Conservation (phyloP, 2,888 invertebrate genomes). For the Drosophila prostipennis region DNA sequence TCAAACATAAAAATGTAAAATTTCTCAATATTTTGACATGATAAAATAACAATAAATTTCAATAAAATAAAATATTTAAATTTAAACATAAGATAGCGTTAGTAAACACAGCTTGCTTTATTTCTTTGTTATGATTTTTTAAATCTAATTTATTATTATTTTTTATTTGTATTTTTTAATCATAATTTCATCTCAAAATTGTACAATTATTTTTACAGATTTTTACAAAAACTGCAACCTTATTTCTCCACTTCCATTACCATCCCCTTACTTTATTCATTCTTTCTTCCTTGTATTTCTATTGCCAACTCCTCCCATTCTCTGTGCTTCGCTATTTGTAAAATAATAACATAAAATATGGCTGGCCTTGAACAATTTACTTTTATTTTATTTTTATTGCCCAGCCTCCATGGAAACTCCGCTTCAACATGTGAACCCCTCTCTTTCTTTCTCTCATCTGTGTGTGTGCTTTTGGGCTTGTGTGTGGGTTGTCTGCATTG, state of each 20-base stretch:
- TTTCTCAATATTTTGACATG: too few species aligned
- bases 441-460: constrained; percentile 15
- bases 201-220: too few species aligned
- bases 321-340: constrained; percentile 48
- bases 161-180: too few species aligned
- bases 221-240: too few species aligned
- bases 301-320: background rate
- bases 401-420: constrained; percentile 58
- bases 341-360: constrained; percentile 79
- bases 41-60: too few species aligned
- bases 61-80: too few species aligned
- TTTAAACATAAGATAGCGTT: too few species aligned
- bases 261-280: constrained; percentile 1
- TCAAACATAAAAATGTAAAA: too few species aligned
- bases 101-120: too few species aligned
- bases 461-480: constrained; percentile 21
- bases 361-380: constrained; percentile 81
- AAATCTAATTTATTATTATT: too few species aligned
- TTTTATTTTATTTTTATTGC: constrained; percentile 80
- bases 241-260: background rate
- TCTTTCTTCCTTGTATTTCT: background rate
- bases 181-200: too few species aligned
- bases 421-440: constrained; percentile 29
- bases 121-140: too few species aligned
- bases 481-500: constrained; percentile 63